phyloP scores from a whole-genome alignment of 1,140 invertebrate genomes.

The Drosophila albomicans region DNA sequence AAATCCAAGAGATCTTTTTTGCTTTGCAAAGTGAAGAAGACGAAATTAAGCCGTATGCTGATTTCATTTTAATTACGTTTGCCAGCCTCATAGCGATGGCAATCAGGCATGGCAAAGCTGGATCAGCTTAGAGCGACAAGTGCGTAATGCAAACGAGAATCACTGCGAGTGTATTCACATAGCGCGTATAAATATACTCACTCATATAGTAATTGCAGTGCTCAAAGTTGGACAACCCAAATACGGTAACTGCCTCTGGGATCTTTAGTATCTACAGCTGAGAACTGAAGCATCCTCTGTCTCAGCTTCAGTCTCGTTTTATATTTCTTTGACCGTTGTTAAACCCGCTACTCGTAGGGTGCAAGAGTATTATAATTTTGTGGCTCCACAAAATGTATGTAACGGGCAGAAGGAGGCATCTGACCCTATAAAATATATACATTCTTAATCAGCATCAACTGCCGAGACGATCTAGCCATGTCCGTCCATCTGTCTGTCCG shows the following conservation, averaged over 20 bases:
- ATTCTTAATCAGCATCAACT: no score
- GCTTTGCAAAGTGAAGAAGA: constrained; percentile 41
- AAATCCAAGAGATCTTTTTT: constrained; percentile 28
- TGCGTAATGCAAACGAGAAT: constrained; percentile 77
- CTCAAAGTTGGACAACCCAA: constrained; percentile 62
- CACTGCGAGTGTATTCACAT: constrained; percentile 13
- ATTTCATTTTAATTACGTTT: constrained; percentile 81
- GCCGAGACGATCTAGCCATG: no score
- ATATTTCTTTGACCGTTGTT: neutral
- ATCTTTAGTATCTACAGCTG: constrained; percentile 10
- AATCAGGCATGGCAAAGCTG: constrained; percentile 80
- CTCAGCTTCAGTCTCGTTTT: neutral
- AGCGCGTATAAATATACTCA: neutral
- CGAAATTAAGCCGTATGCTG: constrained; percentile 80
- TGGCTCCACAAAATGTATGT: no score
- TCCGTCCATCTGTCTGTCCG: no score
- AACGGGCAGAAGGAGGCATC: no score
- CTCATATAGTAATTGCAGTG: constrained; percentile 54
- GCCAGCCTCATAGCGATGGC: constrained; percentile 62
- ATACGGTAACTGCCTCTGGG: constrained; percentile 45
- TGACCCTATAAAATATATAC: no score
- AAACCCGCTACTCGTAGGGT: neutral
- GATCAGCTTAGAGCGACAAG: constrained; percentile 82
- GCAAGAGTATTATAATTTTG: no score
- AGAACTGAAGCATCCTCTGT: constrained; percentile 21